Conservation (phyloP, 1,140 invertebrate species). For the Oncopodura yosiiana region DNA sequence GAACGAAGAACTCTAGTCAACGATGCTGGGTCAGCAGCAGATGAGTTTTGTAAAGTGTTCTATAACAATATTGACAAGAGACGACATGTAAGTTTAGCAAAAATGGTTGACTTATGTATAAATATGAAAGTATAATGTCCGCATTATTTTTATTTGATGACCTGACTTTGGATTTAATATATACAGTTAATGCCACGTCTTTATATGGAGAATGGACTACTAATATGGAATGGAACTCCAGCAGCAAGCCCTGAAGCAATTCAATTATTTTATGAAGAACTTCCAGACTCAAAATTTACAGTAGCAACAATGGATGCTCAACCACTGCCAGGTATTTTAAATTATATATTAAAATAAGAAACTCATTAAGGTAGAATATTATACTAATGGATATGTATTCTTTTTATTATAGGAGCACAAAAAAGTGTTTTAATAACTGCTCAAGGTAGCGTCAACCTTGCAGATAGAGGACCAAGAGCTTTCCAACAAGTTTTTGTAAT, state of each 20-base stretch:
- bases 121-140: too few relatives aligned
- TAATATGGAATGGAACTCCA: slow-evolving; percentile 79
- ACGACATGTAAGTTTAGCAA: slow-evolving; percentile 55
- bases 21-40: slow-evolving; percentile 60
- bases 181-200: slow-evolving; percentile 58
- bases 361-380: slow-evolving; percentile 6
- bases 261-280: slow-evolving; percentile 23
- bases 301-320: slow-evolving; percentile 14
- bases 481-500: slow-evolving; percentile 75
- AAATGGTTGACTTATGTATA: too few relatives aligned
- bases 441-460: slow-evolving; percentile 60
- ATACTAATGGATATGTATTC: slow-evolving; percentile 41
- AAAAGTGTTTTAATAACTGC: slow-evolving; percentile 62
- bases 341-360: slow-evolving; percentile 15
- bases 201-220: slow-evolving; percentile 64
- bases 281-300: slow-evolving; percentile 7
- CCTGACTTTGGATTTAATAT: slow-evolving; percentile 3
- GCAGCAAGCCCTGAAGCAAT: slow-evolving; percentile 5
- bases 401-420: slow-evolving; percentile 54
- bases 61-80: slow-evolving; percentile 71
- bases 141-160: slow-evolving; percentile 1
- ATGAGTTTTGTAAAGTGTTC: slow-evolving; percentile 71
- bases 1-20: slow-evolving; percentile 53
- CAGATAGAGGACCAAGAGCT: slow-evolving; percentile 47
- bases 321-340: slow-evolving; percentile 49